Percentiles rank a stretch among this genome's conserved stretches.
Evolutionary conservation across 2,888 invertebrate species (phyloP).

Genomic region (Gari tellinella): DNA sequence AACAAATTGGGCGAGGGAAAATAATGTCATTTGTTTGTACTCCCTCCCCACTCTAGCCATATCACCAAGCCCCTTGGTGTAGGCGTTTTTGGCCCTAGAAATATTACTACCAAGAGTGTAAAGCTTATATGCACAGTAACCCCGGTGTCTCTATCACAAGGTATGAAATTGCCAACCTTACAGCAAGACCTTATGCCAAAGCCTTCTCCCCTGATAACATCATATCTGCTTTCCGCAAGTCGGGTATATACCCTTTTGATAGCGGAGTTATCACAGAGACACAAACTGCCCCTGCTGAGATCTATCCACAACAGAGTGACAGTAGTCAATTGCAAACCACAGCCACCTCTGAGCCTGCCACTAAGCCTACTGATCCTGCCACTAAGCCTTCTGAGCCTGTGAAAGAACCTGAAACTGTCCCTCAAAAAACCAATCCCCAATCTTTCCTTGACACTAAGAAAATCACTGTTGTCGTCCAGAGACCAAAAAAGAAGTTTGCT

Average conservation of each 20-base stretch:
- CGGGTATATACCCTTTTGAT: constrained; percentile 35
- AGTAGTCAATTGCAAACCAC: not conserved
- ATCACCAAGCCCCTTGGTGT: constrained; percentile 43
- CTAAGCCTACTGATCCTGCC: not conserved
- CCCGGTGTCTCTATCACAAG: constrained; percentile 23
- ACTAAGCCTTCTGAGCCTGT: not conserved
- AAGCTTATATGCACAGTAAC: constrained; percentile 22
- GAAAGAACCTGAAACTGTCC: not conserved
- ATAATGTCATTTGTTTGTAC: constrained; percentile 43
- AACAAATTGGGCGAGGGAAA: constrained; percentile 38
- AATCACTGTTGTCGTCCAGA: constrained; percentile 8
- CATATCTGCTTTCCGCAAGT: constrained; percentile 15
- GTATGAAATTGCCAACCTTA: constrained; percentile 31
- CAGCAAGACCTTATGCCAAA: constrained; percentile 36
- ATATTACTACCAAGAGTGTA: constrained; percentile 32
- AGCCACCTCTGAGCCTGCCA: not conserved
- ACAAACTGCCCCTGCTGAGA: constrained; percentile 27
- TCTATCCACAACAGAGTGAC: constrained; percentile 6
- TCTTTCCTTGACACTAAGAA: constrained; percentile 14
- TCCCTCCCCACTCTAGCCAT: constrained; percentile 28
- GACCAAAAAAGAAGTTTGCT: constrained; percentile 25
- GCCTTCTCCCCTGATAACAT: constrained; percentile 26
- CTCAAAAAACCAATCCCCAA: too few species aligned
- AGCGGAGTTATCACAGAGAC: not conserved
- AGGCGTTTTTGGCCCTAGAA: constrained; percentile 29